Evolutionary conservation across 2,888 invertebrate species (phyloP), one percentile per base, ranked within the genome.

Genomic region (Dicroscelio sp.): DNA sequence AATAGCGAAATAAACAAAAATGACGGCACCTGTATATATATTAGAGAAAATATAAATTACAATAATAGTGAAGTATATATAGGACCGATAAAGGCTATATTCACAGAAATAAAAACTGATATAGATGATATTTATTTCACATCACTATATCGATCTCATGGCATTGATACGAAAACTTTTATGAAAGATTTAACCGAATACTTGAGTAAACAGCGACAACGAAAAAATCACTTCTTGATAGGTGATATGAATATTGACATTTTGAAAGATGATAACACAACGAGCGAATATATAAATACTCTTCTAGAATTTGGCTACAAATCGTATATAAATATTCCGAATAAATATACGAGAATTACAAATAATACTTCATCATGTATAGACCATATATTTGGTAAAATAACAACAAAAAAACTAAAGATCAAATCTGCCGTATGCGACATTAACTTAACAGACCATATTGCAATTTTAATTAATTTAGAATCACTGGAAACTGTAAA

Each of bases 1-100:
- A 25, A 67, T 52, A 80, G 67, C 35, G 38, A 82, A 25, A 27
- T 71, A 60, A 83, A 83, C 23, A 73, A 35, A 71, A 73, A 73
- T 69, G 71, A 84, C 38, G 83, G 83, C 0, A 43, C 55, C 0
- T 80, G 67, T n/a, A 33, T 80, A 6, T 80, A 80, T 67, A 43
- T 80, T 67, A 63, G 25, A 20, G 25, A 67, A 17, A 27, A 80
- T 31, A 67, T 67, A 33, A 30, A 33, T 23, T 35, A 78, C 27
- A 38, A 60, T 27, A 78, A 38, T 25, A 52, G 2, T 31, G 33
- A 31, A 55, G n/a, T 78, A 27, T 30, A 78, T 30, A 63, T 78
- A 38, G 78, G 78, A 6, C 38, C 20, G 20, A 27, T 78, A 27
- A 78, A 63, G 27, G 78, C 78, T 17, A 25, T 78, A 35, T 63